Percentiles rank a stretch among this genome's conserved stretches.
These are phyloP conservation scores for Mylabris phalerata DNA, from an alignment of 1,140 invertebrate genomes.

Conservation along the genomic window DNA sequence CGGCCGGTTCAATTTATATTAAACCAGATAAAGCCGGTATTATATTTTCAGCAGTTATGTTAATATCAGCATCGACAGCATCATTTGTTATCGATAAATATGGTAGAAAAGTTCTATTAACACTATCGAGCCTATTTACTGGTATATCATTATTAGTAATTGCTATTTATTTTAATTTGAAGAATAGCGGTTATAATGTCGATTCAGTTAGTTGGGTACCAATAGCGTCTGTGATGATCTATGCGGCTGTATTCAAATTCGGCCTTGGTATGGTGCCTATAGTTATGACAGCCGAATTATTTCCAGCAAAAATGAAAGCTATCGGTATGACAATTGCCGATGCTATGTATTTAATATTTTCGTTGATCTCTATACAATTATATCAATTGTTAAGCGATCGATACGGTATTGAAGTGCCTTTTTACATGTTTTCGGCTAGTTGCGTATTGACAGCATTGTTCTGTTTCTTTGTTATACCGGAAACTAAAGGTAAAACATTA, in stretches of 20 bases:
- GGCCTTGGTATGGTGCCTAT: slow-evolving; percentile 54
- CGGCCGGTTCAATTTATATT: slow-evolving; percentile 37
- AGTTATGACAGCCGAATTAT: slow-evolving; percentile 61
- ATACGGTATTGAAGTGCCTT: slow-evolving; percentile 49
- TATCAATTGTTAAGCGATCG: slow-evolving; percentile 46
- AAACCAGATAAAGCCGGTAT: slow-evolving; percentile 35
- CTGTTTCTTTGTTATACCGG: slow-evolving; percentile 58
- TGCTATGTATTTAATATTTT: slow-evolving; percentile 36
- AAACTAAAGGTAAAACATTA: slow-evolving; percentile 68
- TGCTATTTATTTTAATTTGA: slow-evolving; percentile 31
- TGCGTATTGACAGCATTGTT: slow-evolving; percentile 54
- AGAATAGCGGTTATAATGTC: slow-evolving; percentile 11
- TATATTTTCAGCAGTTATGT: slow-evolving; percentile 40
- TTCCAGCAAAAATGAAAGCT: slow-evolving; percentile 54
- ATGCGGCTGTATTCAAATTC: slow-evolving; percentile 27
- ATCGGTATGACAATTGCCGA: slow-evolving; percentile 35
- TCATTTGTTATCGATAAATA: slow-evolving; percentile 39
- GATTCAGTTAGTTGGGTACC: slow-evolving; percentile 26
- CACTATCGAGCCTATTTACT: slow-evolving; percentile 25
- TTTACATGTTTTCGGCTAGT: slow-evolving; percentile 59
- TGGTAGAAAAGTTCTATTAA: slow-evolving; percentile 44
- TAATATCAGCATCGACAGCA: slow-evolving; percentile 30
- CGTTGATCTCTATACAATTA: slow-evolving; percentile 61
- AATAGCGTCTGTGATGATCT: slow-evolving; percentile 26
- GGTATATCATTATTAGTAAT: slow-evolving; percentile 17